Evolutionary conservation across 2,113 vertebrate species (phyloP).

Genomic region (Antechinus flavipes): DNA sequence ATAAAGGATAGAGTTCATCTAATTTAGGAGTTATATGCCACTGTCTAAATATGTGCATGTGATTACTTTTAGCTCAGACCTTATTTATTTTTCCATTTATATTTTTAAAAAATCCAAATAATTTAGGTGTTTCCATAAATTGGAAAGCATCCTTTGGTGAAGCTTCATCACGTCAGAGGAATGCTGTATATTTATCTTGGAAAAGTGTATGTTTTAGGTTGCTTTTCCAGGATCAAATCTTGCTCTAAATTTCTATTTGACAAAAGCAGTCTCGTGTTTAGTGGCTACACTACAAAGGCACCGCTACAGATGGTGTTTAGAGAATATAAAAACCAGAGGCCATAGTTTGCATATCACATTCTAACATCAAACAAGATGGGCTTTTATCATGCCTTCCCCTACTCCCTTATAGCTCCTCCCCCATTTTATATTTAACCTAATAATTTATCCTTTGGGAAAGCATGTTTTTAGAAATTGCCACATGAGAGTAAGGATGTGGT

Average conservation of each 20-base stretch:
- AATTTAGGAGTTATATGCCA: background rate
- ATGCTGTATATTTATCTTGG: background rate
- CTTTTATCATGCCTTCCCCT: background rate
- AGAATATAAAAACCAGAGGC: background rate
- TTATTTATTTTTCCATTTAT: background rate
- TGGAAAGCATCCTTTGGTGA: background rate
- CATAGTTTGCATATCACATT: background rate
- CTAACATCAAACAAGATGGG: background rate
- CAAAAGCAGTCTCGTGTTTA: background rate
- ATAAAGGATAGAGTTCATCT: background rate
- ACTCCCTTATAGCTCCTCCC: background rate
- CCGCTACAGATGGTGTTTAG: background rate
- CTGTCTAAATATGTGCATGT: background rate
- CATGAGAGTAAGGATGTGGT: background rate
- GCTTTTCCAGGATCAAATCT: slow-evolving; percentile 14
- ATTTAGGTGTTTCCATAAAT: background rate
- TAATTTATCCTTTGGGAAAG: background rate
- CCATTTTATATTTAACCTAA: background rate
- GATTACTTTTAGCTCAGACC: background rate
- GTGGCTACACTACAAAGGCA: slow-evolving; percentile 11
- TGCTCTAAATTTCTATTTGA: background rate
- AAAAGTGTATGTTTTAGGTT: background rate
- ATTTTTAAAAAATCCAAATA: background rate
- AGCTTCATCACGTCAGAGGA: background rate
- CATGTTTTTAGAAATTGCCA: background rate